Base-by-base conservation (phyloP, 2,888 invertebrate genomes). In the Ypsolopha sequella region DNA sequence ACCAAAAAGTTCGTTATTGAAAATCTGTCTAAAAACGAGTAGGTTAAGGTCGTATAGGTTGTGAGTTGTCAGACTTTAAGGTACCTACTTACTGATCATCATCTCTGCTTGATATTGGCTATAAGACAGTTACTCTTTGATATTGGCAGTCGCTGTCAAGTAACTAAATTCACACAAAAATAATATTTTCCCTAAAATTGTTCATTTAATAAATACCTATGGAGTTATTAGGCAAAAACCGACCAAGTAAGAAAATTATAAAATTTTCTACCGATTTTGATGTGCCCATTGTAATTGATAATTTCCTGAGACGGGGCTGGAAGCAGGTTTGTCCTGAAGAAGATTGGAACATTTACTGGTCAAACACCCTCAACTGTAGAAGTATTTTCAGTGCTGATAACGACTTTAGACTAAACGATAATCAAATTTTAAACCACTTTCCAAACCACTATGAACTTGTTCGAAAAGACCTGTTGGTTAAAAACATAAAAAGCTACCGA, bases 291-390 rank as follows among this genome's bases (percentile, higher is more conserved):
- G 88, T 96, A 52, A 88, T 94, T 14, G 92, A 93, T 58, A 96
- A 95, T 75, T 95, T 95, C 72, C 95, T 95, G 61, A 93, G 93
- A 69, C 84, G 95, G 52, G 94, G 94, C 8, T 96, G 96, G 96
- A 76, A 88, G 7, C 91, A 92, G 69, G 95, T 95, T 0, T 89
- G 90, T 6, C 91, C 93, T 0, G 94, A 95, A 61, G 95, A 95
- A 66, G 93, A 95, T 63, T 96, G 95, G 95, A 94, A 96, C 70
- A 92, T 95, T 65, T 96, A 96, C 68, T 96, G 96, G 95, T 93
- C 95, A 3, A 92, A 92, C 45, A 93, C 94, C 0, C 91, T 92
- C 64, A 95, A 93, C 0, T 94, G 95, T 60, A 87, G 95, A 45
- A 93, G 90, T 65, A 89, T 96, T 52, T 96, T 95, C 68, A 94